Conservation (phyloP, 2,888 invertebrate genomes). For the Tiliacea citrago region DNA sequence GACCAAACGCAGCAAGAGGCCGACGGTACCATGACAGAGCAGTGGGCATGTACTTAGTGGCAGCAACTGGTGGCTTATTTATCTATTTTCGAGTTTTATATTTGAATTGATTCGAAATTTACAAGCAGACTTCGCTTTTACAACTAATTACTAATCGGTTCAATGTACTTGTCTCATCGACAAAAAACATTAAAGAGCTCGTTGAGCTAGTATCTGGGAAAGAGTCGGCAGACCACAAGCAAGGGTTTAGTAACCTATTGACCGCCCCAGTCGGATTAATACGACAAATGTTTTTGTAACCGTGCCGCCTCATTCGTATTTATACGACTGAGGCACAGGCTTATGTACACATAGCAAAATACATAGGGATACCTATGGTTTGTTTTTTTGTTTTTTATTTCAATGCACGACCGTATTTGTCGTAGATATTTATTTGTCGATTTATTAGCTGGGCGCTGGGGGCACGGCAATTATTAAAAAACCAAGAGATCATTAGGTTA, state of each 20-base stretch:
- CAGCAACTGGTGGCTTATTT: conserved; percentile 7
- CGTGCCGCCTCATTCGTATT: too few relatives aligned
- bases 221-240: neutral
- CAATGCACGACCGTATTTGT: too few relatives aligned
- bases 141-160: neutral
- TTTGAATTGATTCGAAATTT: conserved; percentile 1
- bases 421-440: too few relatives aligned
- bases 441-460: too few relatives aligned
- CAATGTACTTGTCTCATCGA: neutral
- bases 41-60: neutral
- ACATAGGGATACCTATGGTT: too few relatives aligned
- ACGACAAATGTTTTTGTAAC: too few relatives aligned
- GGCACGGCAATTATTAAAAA: too few relatives aligned
- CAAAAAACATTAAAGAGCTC: neutral
- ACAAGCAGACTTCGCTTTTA: conserved; percentile 35
- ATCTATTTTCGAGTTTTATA: neutral
- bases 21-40: neutral
- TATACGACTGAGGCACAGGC: too few relatives aligned
- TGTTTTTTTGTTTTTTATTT: too few relatives aligned
- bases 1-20: neutral
- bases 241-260: neutral
- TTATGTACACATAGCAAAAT: too few relatives aligned
- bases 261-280: too few relatives aligned
- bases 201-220: neutral
- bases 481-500: too few relatives aligned